Evolutionary conservation across 2,888 invertebrate species (phyloP).

Genomic region (Agrotis exclamationis): DNA sequence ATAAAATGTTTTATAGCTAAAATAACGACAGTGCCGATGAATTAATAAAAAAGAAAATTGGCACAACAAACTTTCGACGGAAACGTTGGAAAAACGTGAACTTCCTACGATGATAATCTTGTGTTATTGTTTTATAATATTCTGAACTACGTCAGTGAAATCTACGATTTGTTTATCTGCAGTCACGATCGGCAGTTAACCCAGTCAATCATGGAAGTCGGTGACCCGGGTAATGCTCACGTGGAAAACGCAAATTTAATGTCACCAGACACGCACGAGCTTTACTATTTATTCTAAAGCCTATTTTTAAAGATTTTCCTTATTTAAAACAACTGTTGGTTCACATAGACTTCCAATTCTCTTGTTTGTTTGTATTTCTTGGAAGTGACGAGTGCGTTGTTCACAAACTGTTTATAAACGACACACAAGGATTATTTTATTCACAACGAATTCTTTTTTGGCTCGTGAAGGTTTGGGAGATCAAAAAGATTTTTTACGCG

Average conservation of each 20-base stretch:
- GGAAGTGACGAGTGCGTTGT: constrained; percentile 16
- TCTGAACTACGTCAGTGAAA: constrained; percentile 41
- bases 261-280: constrained; percentile 56
- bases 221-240: constrained; percentile 56
- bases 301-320: constrained; percentile 38
- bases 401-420: constrained; percentile 13
- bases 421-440: constrained; percentile 33
- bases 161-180: constrained; percentile 54
- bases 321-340: constrained; percentile 17
- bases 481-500: constrained; percentile 49
- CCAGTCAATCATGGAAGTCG: constrained; percentile 61
- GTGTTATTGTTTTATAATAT: constrained; percentile 58
- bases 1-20: constrained; percentile 33
- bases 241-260: constrained; percentile 53
- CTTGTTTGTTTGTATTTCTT: constrained; percentile 10
- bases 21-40: constrained; percentile 28
- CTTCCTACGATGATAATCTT: constrained; percentile 49
- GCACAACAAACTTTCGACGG: constrained; percentile 34
- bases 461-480: constrained; percentile 14
- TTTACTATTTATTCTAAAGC: constrained; percentile 29
- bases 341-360: constrained; percentile 18
- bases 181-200: constrained; percentile 59
- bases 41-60: constrained; percentile 36
- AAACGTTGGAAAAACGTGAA: constrained; percentile 47
- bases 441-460: constrained; percentile 26